phyloP scores from a whole-genome alignment of 1,140 invertebrate genomes.

The Plodia interpunctella region DNA sequence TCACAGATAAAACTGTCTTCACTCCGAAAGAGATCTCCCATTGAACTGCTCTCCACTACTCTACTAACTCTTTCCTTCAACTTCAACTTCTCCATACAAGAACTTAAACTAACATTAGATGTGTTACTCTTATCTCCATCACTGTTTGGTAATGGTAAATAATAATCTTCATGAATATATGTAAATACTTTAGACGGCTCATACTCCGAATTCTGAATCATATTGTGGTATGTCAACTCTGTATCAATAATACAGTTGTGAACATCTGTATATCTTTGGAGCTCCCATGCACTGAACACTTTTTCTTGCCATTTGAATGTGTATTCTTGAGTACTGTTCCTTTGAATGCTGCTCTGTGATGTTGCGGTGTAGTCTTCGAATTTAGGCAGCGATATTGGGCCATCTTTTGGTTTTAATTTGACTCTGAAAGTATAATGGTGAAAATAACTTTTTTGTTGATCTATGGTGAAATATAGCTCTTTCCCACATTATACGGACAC shows the following conservation, averaged over 20 bases:
- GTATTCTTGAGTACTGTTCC: slow-evolving; percentile 38
- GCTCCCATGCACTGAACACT: slow-evolving; percentile 51
- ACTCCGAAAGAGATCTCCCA: slow-evolving; percentile 43
- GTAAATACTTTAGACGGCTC: slow-evolving; percentile 51
- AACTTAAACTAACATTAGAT: slow-evolving; percentile 25
- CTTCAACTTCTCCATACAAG: slow-evolving; percentile 37
- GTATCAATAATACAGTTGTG: slow-evolving; percentile 48
- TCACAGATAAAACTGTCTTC: slow-evolving; percentile 34
- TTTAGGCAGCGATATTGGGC: slow-evolving; percentile 50
- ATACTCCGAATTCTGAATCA: slow-evolving; percentile 32
- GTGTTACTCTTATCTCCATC: slow-evolving; percentile 20
- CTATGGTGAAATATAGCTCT: no score
- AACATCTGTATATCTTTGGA: slow-evolving; percentile 41
- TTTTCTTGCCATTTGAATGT: slow-evolving; percentile 71
- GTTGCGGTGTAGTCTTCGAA: slow-evolving; percentile 49
- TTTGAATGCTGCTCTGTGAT: slow-evolving; percentile 24
- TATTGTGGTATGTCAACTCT: slow-evolving; percentile 49
- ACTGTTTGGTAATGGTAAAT: slow-evolving; percentile 38
- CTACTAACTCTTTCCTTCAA: slow-evolving; percentile 24
- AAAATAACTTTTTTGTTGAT: no score
- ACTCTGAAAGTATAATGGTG: no score
- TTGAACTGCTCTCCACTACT: slow-evolving; percentile 29
- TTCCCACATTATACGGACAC: no score
- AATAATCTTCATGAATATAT: slow-evolving; percentile 54
- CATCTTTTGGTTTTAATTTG: slow-evolving; percentile 51